Evolutionary conservation across 2,888 invertebrate genomes (phyloP).

Genomic region (Hypomecis atomaria): DNA sequence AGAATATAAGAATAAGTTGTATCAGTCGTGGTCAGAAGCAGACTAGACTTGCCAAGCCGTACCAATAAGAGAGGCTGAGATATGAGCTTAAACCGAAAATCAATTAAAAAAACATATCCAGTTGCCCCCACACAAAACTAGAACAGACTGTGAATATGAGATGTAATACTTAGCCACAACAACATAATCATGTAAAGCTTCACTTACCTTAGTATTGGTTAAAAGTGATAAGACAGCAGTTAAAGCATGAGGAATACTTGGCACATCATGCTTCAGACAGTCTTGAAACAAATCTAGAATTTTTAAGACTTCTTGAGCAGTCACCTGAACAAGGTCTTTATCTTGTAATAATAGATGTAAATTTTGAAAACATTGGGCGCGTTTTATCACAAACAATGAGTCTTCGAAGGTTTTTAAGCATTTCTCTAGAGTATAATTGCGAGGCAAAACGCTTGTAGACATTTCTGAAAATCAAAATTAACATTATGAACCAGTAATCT

Average conservation of each 20-base stretch:
- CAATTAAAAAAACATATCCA: no score
- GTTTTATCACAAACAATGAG: conserved; percentile 4
- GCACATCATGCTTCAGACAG: conserved; percentile 54
- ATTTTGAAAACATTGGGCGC: conserved; percentile 4
- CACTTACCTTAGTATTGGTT: conserved; percentile 61
- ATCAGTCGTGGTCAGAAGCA: no score
- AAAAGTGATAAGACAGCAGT: conserved; percentile 56
- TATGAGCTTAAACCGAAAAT: no score
- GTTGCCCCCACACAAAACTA: no score
- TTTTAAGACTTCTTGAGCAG: conserved; percentile 11
- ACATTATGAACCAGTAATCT: neutral
- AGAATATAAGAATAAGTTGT: no score
- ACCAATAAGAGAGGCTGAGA: no score
- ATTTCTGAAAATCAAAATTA: conserved; percentile 31
- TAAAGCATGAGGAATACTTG: conserved; percentile 53
- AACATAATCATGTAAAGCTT: neutral
- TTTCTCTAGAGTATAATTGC: neutral
- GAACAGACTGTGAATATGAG: no score
- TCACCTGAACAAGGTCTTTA: neutral
- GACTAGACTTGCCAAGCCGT: no score
- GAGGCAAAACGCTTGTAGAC: conserved; percentile 20
- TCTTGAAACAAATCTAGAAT: conserved; percentile 6
- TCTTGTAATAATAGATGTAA: conserved; percentile 10
- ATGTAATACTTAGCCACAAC: no score
- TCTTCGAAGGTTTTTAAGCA: conserved; percentile 18